Percentiles rank a stretch among this genome's conserved stretches.
These are phyloP conservation scores for Amblyjoppa proteus DNA, from an alignment of 2,888 invertebrate species.

Conservation along the genomic window DNA sequence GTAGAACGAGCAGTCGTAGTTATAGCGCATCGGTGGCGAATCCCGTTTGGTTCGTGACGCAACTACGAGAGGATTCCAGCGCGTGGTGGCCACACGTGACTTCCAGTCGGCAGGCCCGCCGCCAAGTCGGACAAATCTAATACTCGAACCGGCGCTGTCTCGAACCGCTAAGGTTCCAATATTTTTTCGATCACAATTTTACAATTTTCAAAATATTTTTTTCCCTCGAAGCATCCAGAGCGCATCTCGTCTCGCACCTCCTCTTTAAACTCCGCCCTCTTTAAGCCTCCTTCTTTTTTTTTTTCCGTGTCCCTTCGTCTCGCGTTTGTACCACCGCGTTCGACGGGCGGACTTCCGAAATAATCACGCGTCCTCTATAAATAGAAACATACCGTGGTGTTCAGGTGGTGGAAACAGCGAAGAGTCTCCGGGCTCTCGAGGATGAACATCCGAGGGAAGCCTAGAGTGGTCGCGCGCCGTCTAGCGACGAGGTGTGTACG, in stretches of 20 bases:
- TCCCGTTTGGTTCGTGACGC: conserved; percentile 34
- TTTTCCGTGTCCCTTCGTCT: conserved; percentile 17
- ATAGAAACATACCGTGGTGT: conserved; percentile 53
- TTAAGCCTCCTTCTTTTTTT: background rate
- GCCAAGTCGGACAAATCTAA: conserved; percentile 25
- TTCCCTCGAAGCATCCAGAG: background rate
- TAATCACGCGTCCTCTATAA: conserved; percentile 61
- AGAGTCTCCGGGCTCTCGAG: conserved; percentile 32
- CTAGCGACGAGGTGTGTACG: conserved; percentile 21
- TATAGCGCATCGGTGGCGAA: conserved; percentile 21
- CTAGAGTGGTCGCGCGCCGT: conserved; percentile 28
- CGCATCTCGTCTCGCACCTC: conserved; percentile 36
- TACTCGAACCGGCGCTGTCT: conserved; percentile 35
- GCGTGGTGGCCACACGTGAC: conserved; percentile 26
- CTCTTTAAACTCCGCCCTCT: conserved; percentile 58
- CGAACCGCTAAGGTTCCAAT: conserved; percentile 7
- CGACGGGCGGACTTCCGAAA: conserved; percentile 59
- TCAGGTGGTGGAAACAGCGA: conserved; percentile 21
- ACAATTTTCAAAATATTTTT: background rate
- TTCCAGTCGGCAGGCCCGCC: conserved; percentile 19
- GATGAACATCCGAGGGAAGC: conserved; percentile 30
- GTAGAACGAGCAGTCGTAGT: background rate
- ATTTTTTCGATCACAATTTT: conserved; percentile 20
- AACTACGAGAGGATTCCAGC: conserved; percentile 21
- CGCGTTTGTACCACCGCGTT: conserved; percentile 38